Evolutionary conservation across 2,113 vertebrate species (phyloP).

Genomic region (Cisticola juncidis): DNA sequence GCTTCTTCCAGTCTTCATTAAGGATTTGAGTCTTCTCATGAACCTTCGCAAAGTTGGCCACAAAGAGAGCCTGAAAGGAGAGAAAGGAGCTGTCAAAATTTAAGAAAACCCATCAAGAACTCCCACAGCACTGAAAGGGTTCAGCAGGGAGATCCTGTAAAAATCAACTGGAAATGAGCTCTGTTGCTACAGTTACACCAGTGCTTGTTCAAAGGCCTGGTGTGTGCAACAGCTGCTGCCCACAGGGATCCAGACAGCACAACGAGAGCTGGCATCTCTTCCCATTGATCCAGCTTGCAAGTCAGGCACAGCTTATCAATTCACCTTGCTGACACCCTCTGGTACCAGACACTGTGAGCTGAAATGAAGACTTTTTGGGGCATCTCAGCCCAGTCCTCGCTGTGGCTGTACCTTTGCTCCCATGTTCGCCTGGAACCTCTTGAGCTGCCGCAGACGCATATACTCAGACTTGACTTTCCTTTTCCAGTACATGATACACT

Average conservation of each 20-base stretch:
- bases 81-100: not conserved
- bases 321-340: not conserved
- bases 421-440: slow-evolving; percentile 90
- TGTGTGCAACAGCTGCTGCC: not conserved
- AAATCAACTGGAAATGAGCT: not conserved
- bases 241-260: fast-evolving
- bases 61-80: slow-evolving; percentile 82
- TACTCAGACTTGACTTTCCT: slow-evolving; percentile 96
- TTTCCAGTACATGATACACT: slow-evolving; percentile 89
- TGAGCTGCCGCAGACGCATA: slow-evolving; percentile 94
- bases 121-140: not conserved
- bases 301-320: not conserved
- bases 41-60: slow-evolving; percentile 90
- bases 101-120: fast-evolving
- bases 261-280: not conserved
- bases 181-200: not conserved
- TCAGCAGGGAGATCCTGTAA: not conserved
- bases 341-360: not conserved
- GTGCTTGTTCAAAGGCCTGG: fast-evolving
- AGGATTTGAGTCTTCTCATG: slow-evolving; percentile 87
- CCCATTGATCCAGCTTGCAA: not conserved
- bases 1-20: slow-evolving; percentile 92
- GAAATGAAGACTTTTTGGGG: not conserved
- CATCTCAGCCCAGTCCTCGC: not conserved
- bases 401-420: slow-evolving; percentile 83